Evolutionary conservation across 2,113 vertebrate genomes (phyloP), one percentile per base, ranked within the genome.

Genomic region (Actinemys pallida): DNA sequence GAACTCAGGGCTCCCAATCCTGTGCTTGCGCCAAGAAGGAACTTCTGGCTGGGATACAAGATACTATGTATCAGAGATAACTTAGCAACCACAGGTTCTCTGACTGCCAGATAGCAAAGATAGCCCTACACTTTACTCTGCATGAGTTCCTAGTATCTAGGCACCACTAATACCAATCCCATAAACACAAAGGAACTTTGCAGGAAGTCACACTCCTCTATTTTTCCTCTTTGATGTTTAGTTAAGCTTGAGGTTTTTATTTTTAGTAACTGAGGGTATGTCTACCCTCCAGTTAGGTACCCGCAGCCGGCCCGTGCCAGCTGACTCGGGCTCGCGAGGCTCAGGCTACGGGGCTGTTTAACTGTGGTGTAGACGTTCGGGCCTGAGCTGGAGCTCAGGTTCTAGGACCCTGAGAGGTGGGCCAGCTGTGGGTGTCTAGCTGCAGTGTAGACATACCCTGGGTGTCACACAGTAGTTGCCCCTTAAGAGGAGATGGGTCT

Each of bases 71-170:
- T 10, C 65, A 22, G 35, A 39, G n/a, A 19, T 39, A 69, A 3
- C 35, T 89, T 76, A 81, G 93, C 93, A 96, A 94, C 95, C 95
- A 96, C 95, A 81, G 79, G 84, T 88, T 92, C 81, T 0, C 78
- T 0, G 2, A 90, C 27, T 45, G 49, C 0, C 0, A 93, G 80
- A 86, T 86, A 96, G 96, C 80, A 89, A 94, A 87, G 47, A 82
- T 90, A 69, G 87, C 62, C 62, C 42, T 87, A 83, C 91, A 82
- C 88, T 47, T 78, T 45, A 47, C 76, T 96, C 4, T 84, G 59
- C 42, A 81, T 35, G 75, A 50, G 91, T 87, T 95, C 95, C n/a
- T 39, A 47, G 42, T 6, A 47, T 78, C 42, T 29, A 14, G 75
- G 42, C 75, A 78, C 22, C 42, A 76, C 72, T 14, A 45, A 42